phyloP scores from a whole-genome alignment of 2,888 invertebrate genomes.

The Petrolisthes cinctipes region DNA sequence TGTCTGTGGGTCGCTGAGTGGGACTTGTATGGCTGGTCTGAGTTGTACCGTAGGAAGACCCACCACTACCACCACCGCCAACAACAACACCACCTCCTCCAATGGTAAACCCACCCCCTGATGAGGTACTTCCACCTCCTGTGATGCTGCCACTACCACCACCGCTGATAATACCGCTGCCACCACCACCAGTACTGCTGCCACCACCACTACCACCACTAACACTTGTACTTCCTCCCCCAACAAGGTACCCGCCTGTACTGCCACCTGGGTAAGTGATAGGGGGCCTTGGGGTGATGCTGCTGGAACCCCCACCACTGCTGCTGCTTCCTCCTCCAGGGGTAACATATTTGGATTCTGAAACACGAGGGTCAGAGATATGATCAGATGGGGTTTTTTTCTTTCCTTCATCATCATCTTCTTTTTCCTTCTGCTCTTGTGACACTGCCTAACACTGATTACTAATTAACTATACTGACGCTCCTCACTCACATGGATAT shows the following conservation, averaged over 20 bases:
- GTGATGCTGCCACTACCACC: constrained; percentile 32
- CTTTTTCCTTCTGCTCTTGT: no score
- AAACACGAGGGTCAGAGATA: not conserved
- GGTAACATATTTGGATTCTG: constrained; percentile 3
- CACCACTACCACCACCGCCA: not conserved
- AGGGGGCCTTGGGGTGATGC: not conserved
- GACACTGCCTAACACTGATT: no score
- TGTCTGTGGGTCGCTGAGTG: constrained; percentile 70
- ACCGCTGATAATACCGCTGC: not conserved
- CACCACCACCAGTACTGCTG: constrained; percentile 15
- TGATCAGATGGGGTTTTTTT: no score
- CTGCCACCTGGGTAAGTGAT: constrained; percentile 19
- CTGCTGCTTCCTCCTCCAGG: not conserved
- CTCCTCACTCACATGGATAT: no score
- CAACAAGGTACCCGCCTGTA: not conserved
- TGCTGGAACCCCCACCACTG: not conserved
- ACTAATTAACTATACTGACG: no score
- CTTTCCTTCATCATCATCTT: no score
- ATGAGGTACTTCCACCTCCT: not conserved
- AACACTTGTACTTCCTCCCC: not conserved
- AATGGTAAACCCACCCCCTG: constrained; percentile 27
- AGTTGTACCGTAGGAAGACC: constrained; percentile 30
- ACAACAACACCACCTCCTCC: not conserved
- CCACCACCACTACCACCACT: constrained; percentile 7
- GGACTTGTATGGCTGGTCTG: not conserved